A percentile compares a stretch with the other conserved stretches of the same genome.
phyloP scores from a whole-genome alignment of 2,113 vertebrate species.

The Lamprotornis superbus region DNA sequence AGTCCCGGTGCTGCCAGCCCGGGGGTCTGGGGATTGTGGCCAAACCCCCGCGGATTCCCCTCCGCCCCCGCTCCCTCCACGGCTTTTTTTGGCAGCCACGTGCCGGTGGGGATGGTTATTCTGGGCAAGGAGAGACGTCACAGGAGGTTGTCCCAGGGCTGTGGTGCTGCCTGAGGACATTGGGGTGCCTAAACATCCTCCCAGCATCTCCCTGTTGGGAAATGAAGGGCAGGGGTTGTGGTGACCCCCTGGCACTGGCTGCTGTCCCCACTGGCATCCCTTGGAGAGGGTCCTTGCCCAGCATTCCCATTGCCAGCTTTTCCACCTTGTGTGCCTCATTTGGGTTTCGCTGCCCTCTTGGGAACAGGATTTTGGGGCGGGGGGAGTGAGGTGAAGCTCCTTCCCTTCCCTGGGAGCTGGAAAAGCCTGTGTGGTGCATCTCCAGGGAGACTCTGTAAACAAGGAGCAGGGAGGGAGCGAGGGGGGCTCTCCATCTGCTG shows the following conservation, averaged over 20 bases:
- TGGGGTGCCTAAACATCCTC: not conserved
- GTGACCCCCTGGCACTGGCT: not conserved
- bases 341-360: not conserved
- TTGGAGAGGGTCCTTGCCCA: not conserved
- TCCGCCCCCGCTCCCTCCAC: accelerated
- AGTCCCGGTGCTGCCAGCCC: not conserved
- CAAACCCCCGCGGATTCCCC: not conserved
- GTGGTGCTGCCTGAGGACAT: not conserved
- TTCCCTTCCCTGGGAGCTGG: not conserved
- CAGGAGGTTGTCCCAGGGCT: not conserved
- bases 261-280: not conserved
- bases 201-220: not conserved
- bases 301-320: not conserved
- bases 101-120: not conserved
- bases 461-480: not conserved
- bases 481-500: constrained; percentile 23
- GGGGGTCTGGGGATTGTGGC: not conserved
- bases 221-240: not conserved
- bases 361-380: not conserved
- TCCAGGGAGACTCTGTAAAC: constrained; percentile 29
- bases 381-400: not conserved
- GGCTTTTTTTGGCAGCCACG: not conserved
- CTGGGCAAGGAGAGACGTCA: not conserved
- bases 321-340: not conserved
- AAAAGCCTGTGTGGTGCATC: not conserved